Percentiles rank a stretch among this genome's conserved stretches.
These are phyloP conservation scores for Melipona quadrifasciata DNA, from an alignment of 1,140 invertebrate species.

Conservation along the genomic window DNA sequence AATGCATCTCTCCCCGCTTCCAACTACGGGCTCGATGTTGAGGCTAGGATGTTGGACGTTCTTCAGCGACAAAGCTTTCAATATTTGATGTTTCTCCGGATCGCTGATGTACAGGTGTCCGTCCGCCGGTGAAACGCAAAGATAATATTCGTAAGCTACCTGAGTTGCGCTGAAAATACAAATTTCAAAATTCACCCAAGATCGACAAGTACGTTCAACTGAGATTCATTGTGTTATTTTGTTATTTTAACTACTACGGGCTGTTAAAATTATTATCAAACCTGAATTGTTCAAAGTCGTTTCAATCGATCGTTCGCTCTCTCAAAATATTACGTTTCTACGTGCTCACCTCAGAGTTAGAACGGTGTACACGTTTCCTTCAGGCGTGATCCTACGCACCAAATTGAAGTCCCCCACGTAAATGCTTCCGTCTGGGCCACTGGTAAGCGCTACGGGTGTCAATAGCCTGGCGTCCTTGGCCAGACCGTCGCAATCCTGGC, in stretches of 20 bases:
- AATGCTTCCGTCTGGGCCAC: slow-evolving; percentile 96
- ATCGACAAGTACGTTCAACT: too few species aligned
- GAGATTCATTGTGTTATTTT: too few species aligned
- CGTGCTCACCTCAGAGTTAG: slow-evolving; percentile 91
- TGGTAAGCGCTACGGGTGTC: slow-evolving; percentile 95
- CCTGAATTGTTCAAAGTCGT: too few species aligned
- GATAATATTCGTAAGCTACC: slow-evolving; percentile 96
- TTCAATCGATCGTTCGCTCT: background rate
- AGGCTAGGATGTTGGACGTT: slow-evolving; percentile 90
- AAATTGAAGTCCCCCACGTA: slow-evolving; percentile 99
- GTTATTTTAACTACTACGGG: too few species aligned
- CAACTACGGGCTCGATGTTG: slow-evolving; percentile 95
- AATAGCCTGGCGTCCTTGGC: slow-evolving; percentile 93
- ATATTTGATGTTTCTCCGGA: slow-evolving; percentile 94
- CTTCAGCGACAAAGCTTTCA: slow-evolving; percentile 88
- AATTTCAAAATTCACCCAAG: too few species aligned
- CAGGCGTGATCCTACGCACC: slow-evolving; percentile 94
- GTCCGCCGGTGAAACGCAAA: slow-evolving; percentile 97
- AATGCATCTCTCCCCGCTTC: slow-evolving; percentile 97
- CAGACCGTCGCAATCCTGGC: slow-evolving; percentile 92
- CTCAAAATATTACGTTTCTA: too few species aligned
- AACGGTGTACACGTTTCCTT: slow-evolving; percentile 95
- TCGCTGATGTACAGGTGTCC: slow-evolving; percentile 98
- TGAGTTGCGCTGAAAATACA: slow-evolving; percentile 88
- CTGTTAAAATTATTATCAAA: too few species aligned